Percentiles rank a stretch among this genome's conserved stretches.
Evolutionary conservation across 1,140 invertebrate species (phyloP).

Genomic region (Gryon sp.): DNA sequence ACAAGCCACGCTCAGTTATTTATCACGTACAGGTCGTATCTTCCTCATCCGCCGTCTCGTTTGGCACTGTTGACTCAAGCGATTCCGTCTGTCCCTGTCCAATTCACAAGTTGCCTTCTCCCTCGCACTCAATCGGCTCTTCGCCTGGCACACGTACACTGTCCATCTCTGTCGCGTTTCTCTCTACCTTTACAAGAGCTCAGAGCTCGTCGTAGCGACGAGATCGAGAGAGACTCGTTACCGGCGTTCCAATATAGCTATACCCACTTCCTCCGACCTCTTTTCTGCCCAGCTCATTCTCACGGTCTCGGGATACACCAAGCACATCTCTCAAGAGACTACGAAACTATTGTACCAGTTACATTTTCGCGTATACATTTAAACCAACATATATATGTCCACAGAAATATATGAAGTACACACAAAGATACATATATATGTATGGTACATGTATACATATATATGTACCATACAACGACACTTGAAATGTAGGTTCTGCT

Average conservation of each 20-base stretch:
- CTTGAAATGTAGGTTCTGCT: too few species aligned
- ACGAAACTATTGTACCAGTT: constrained; percentile 45
- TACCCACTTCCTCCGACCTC: constrained; percentile 41
- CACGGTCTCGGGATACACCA: constrained; percentile 41
- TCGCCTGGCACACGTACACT: constrained; percentile 20
- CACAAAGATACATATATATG: too few species aligned
- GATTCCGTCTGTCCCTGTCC: constrained; percentile 15
- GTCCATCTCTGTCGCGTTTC: constrained; percentile 34
- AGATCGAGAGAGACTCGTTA: constrained; percentile 68
- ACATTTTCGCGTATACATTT: constrained; percentile 23
- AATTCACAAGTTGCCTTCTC: constrained; percentile 3
- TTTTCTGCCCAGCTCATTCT: constrained; percentile 47
- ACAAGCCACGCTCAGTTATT: constrained; percentile 70
- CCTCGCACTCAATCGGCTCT: constrained; percentile 28
- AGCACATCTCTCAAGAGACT: constrained; percentile 63
- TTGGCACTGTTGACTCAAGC: constrained; percentile 25
- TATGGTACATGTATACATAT: too few species aligned
- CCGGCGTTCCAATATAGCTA: constrained; percentile 62
- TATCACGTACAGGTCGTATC: constrained; percentile 73
- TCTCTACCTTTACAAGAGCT: constrained; percentile 46
- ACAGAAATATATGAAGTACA: too few species aligned
- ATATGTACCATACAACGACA: too few species aligned
- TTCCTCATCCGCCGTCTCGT: constrained; percentile 38
- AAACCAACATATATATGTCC: neutral
- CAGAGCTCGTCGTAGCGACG: constrained; percentile 47